Base-by-base conservation (phyloP, 2,888 invertebrate genomes). In the Stenchaetothrips biformis region DNA sequence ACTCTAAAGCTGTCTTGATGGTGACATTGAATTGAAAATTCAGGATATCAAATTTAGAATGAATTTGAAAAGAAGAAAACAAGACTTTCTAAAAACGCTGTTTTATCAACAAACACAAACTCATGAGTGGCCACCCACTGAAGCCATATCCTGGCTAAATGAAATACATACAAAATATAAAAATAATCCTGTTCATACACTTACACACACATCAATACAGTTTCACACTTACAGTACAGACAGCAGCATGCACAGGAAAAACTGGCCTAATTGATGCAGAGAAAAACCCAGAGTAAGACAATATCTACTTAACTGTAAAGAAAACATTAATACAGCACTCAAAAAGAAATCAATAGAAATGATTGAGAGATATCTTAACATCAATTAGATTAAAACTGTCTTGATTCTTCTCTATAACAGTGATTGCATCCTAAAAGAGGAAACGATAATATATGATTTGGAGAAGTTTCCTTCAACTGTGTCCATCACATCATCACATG, bases 401-500 rank as follows among this genome's bases (percentile, higher is more conserved):
- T 74, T 74, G 7, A 53, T 13, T 21, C 21, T 67, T 21, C 67
- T 67, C 21, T 67, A 7, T 74, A 2, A 37, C 37, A 37, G 37
- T 37, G 37, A 37, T 37, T 37, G 37, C 37, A 37, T 37, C 37
- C 37, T 37, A 37, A 37, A 74, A 25, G 11, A 25, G 67, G 67
- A 25, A 74, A 74, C 11, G 67, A 11, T 74, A 25, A 25, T 21
- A 74, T 25, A 25, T 74, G 67, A 74, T 74, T 74, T 21, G 25
- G 21, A 25, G 59, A 16, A 7, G 25, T 21, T 74, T 25, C 67
- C 11, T 25, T 21, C 25, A 74, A 25, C 25, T 74, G 21, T 74
- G 67, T 74, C 67, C 67, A 21, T 74, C 21, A 74, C 67, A 74
- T 21, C 67, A 74, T 21, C 67, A 74, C 84, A 21, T 83, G 67